phyloP scores from a whole-genome alignment of 2,113 vertebrate species.

The Gambusia affinis region DNA sequence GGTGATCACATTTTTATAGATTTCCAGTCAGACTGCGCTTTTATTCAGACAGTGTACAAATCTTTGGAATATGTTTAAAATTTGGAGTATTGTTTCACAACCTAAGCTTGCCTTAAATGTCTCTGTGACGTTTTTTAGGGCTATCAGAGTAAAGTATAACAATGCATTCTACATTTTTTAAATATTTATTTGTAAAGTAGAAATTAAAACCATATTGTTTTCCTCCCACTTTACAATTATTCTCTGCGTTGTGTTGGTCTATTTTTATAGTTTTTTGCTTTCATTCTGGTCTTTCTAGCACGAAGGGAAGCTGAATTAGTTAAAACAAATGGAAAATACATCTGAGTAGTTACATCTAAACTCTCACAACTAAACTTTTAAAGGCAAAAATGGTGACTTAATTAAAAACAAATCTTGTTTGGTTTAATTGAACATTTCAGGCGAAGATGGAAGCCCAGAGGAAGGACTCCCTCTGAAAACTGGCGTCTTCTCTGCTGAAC shows the following conservation, averaged over 20 bases:
- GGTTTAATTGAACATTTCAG: conserved; percentile 44
- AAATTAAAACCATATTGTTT: not conserved
- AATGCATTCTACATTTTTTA: not conserved
- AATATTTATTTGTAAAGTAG: not conserved
- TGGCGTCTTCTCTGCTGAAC: conserved; percentile 18
- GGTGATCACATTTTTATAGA: too few relatives aligned
- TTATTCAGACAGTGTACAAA: not conserved
- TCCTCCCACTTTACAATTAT: too few relatives aligned
- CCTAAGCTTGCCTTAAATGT: not conserved
- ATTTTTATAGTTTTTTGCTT: not conserved
- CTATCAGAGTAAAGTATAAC: not conserved
- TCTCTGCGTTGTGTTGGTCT: too few relatives aligned
- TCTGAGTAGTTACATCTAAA: not conserved
- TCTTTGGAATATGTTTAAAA: not conserved
- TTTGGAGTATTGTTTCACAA: not conserved
- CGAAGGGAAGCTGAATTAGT: not conserved
- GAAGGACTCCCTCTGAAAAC: conserved; percentile 76
- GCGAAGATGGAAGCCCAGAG: conserved; percentile 52
- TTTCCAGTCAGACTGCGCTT: too few relatives aligned
- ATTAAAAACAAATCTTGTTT: not conserved
- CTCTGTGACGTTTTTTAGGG: not conserved
- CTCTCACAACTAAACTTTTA: not conserved
- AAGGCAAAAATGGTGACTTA: not conserved
- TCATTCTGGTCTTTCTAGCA: not conserved
- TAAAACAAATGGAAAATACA: not conserved